phyloP scores from a whole-genome alignment of 2,888 invertebrate genomes.

The Chymomyza amoena region DNA sequence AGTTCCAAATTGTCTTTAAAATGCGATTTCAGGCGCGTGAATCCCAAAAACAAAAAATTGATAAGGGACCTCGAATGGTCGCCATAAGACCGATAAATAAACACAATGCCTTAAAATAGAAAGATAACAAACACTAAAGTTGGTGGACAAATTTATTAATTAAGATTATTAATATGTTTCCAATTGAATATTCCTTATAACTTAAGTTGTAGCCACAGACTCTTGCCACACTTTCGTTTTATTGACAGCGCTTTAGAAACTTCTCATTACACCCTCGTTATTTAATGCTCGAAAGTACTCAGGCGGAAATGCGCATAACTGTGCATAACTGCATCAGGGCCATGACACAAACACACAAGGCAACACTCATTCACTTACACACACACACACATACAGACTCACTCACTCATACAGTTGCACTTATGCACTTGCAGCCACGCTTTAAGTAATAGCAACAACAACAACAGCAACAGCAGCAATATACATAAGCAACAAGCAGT shows the following conservation, averaged over 20 bases:
- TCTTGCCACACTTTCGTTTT: too few species aligned
- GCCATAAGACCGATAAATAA: too few species aligned
- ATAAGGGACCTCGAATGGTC: too few species aligned
- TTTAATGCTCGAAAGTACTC: conserved; percentile 42
- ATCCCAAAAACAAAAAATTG: too few species aligned
- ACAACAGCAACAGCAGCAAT: conserved; percentile 1
- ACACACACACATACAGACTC: conserved; percentile 2
- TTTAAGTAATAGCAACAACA: conserved; percentile 44
- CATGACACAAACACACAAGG: conserved; percentile 23
- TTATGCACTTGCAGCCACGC: conserved; percentile 10
- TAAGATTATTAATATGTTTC: too few species aligned
- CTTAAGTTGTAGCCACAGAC: too few species aligned
- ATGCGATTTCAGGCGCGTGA: too few species aligned
- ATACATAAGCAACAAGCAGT: not conserved
- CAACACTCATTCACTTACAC: conserved; percentile 9
- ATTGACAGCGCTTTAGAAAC: not conserved
- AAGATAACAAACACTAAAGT: too few species aligned
- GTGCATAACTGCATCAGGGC: conserved; percentile 44
- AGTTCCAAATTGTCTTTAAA: too few species aligned
- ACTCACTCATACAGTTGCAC: not conserved
- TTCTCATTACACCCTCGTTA: not conserved
- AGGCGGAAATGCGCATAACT: conserved; percentile 68
- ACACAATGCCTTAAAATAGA: too few species aligned
- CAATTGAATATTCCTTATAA: too few species aligned
- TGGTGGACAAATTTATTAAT: too few species aligned